phyloP scores from a whole-genome alignment of 1,140 invertebrate genomes.

The Lineus longissimus region DNA sequence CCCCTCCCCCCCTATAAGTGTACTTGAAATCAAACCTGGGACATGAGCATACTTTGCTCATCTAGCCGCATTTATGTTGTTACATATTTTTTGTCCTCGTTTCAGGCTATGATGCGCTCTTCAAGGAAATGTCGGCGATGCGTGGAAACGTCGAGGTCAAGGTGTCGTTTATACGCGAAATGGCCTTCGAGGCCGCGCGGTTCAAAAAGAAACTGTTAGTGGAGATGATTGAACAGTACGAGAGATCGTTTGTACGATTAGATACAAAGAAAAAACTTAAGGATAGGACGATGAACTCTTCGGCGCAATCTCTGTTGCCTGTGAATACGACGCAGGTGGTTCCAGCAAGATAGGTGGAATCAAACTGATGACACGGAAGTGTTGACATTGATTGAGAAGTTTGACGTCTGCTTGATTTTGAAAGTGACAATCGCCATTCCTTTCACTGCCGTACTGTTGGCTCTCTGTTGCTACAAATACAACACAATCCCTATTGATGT shows the following conservation, averaged over 20 bases:
- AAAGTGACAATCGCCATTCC: too few species aligned
- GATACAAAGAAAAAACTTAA: constrained; percentile 16
- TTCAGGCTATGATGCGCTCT: constrained; percentile 70
- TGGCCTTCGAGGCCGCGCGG: constrained; percentile 72
- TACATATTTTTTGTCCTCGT: too few species aligned
- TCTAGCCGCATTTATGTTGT: constrained; percentile 52
- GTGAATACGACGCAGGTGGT: too few species aligned
- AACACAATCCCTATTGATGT: too few species aligned
- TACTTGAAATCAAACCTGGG: neutral
- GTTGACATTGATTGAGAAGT: too few species aligned
- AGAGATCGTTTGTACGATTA: constrained; percentile 29
- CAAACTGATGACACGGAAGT: too few species aligned
- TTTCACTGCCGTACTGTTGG: too few species aligned
- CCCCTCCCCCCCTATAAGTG: neutral
- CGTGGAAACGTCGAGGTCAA: constrained; percentile 69
- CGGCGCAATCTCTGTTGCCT: too few species aligned
- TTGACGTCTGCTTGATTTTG: too few species aligned
- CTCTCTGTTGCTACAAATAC: too few species aligned
- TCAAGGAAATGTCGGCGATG: constrained; percentile 67
- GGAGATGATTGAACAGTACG: constrained; percentile 51
- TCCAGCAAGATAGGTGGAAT: too few species aligned
- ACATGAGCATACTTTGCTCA: constrained; percentile 30
- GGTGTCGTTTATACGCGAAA: constrained; percentile 67
- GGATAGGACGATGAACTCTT: too few species aligned
- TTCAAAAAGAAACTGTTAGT: constrained; percentile 77